Conservation (phyloP, 2,113 vertebrate genomes). For the Anguilla japonica region DNA sequence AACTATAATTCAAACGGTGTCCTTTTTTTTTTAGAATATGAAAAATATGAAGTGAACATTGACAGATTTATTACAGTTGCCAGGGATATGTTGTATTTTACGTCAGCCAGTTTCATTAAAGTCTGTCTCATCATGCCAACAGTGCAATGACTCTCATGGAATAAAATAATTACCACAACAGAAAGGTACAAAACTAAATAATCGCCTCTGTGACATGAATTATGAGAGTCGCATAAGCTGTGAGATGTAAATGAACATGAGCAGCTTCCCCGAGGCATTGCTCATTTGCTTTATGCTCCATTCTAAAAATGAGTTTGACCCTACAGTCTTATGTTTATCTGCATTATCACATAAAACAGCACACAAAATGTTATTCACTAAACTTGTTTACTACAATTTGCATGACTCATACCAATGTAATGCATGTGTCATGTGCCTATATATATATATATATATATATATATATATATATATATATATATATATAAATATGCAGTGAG, state of each 20-base stretch:
- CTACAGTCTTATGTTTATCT: not conserved
- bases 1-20: not conserved
- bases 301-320: constrained; percentile 19
- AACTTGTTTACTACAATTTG: constrained; percentile 7
- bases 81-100: constrained; percentile 9
- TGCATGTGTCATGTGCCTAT: not conserved
- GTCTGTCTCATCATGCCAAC: constrained; percentile 2
- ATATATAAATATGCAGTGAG: no score
- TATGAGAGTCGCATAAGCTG: constrained; percentile 13
- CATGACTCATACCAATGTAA: not conserved
- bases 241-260: not conserved
- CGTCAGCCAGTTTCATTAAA: constrained; percentile 15
- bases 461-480: no score
- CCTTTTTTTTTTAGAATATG: not conserved
- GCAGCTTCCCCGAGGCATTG: constrained; percentile 1
- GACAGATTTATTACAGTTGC: constrained; percentile 18
- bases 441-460: no score
- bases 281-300: not conserved
- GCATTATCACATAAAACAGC: not conserved
- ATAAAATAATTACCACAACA: constrained; percentile 22
- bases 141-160: constrained; percentile 1
- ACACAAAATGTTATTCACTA: not conserved
- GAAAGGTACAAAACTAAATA: constrained; percentile 23
- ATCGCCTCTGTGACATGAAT: constrained; percentile 23
- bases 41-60: constrained; percentile 7